Conservation (phyloP, 2,888 invertebrate species). For the Aproaerema taeniolella region DNA sequence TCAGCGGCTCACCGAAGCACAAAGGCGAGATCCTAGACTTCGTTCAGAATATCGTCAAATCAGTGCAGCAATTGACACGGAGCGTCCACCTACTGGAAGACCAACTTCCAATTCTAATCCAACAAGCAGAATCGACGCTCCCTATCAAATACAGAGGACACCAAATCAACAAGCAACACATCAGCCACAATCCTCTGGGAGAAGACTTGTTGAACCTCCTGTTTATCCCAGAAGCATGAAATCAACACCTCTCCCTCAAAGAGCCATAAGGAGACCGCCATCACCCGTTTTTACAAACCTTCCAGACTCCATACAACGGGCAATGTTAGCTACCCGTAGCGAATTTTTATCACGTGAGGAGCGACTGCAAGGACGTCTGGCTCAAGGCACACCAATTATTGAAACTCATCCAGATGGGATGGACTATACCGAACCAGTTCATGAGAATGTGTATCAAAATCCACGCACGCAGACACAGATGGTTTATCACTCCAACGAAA, state of each 20-base stretch:
- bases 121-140: background rate
- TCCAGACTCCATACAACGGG: slow-evolving; percentile 2
- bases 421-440: background rate
- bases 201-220: background rate
- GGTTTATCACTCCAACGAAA: slow-evolving; percentile 1
- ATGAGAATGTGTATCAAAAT: background rate
- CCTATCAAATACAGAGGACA: background rate
- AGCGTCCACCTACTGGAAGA: background rate
- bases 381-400: slow-evolving; percentile 4
- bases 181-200: background rate
- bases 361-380: slow-evolving; percentile 1
- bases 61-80: background rate
- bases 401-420: background rate
- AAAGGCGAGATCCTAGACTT: background rate
- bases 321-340: background rate
- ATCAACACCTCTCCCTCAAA: slow-evolving; percentile 1
- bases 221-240: slow-evolving; percentile 1
- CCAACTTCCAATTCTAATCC: background rate
- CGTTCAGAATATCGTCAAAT: background rate
- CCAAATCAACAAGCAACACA: background rate
- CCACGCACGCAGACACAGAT: slow-evolving; percentile 2
- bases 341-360: background rate
- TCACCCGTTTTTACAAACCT: slow-evolving; percentile 1
- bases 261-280: background rate
- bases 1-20: background rate